A percentile compares a stretch with the other conserved stretches of the same genome.
Conservation (phyloP, 2,888 invertebrate genomes). For the Euphydryas editha region DNA sequence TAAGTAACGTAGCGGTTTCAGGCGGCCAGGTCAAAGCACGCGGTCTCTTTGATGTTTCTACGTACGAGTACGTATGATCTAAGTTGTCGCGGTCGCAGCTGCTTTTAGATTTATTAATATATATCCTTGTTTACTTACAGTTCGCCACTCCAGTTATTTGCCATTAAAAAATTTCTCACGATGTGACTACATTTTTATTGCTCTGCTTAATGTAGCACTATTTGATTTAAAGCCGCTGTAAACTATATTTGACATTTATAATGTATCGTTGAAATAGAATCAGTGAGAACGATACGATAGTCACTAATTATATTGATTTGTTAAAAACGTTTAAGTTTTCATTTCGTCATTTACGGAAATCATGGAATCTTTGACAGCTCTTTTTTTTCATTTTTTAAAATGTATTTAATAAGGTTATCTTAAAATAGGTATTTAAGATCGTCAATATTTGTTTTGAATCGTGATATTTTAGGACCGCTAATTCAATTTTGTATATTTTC, state of each 20-base stretch:
- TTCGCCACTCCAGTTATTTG: constrained; percentile 31
- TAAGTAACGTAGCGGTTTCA: constrained; percentile 53
- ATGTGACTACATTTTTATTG: constrained; percentile 3
- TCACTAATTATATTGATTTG: not conserved
- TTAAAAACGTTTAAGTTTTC: not conserved
- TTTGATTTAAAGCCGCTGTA: not conserved
- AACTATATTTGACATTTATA: not conserved
- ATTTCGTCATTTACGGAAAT: too few relatives aligned
- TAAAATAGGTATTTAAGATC: too few relatives aligned
- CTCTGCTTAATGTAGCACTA: not conserved
- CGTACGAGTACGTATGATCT: constrained; percentile 50
- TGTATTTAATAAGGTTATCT: too few relatives aligned
- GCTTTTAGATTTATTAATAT: constrained; percentile 56
- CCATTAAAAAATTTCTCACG: constrained; percentile 34
- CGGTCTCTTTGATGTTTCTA: constrained; percentile 68
- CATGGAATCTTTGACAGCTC: too few relatives aligned
- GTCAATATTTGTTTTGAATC: too few relatives aligned
- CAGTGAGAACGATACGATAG: not conserved
- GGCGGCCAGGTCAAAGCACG: constrained; percentile 69
- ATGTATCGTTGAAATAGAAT: not conserved
- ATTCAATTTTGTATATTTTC: too few relatives aligned
- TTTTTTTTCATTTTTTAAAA: too few relatives aligned
- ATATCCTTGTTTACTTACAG: constrained; percentile 43
- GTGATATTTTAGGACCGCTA: too few relatives aligned
- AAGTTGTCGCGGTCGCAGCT: constrained; percentile 60